Base-by-base conservation (phyloP, 30 jellyfish, hydroid and myxozoan species). In the Clytia hemisphaerica region DNA sequence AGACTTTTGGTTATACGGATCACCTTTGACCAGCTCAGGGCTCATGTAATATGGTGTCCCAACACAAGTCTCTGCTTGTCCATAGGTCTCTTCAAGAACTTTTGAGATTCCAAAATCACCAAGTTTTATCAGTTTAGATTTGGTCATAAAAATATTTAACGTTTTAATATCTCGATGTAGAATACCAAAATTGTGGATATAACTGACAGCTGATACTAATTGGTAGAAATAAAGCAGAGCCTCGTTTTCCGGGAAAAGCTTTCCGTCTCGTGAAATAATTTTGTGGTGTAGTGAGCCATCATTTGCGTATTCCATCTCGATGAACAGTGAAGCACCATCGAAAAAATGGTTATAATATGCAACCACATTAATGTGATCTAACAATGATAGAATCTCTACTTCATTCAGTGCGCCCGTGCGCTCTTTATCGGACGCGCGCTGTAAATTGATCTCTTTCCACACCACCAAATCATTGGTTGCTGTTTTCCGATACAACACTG, bases 21-120 rank as follows among this genome's bases (percentile, higher is more conserved):
- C 94, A 12, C 97, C 97, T 47, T 75, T 79, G 65, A 88, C 85
- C 27, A 88, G 61, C 77, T 88, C 97, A 6, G 97, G 97, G 37
- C 94, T 78, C 97, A 88, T 88, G 80, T 88, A 88, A 70, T 88
- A 88, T 33, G 97, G 97, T 1, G 97, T 88, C 22, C 97, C 97
- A 64, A 88, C 97, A 59, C 76, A 72, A 0, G 97, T 70, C 37
- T 88, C 80, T 1, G 97, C 97, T 29, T 61, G 37, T 32, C 74
- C 85, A 25, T 37, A 75, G 26, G 93, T 88, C 22, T 75, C 94
- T 68, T 88, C 94, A 0, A 88, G 80, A 16, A 79, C 94, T 47
- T 88, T 88, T 9, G 97, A 88, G 42, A 88, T 88, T 5, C 97
- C 97, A 68, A 88, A 88, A 75, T 88, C 97, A 0, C 97, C 97